Percentiles rank a stretch among this genome's conserved stretches.
Conservation (phyloP, 2,113 vertebrate genomes). For the Parus major region DNA sequence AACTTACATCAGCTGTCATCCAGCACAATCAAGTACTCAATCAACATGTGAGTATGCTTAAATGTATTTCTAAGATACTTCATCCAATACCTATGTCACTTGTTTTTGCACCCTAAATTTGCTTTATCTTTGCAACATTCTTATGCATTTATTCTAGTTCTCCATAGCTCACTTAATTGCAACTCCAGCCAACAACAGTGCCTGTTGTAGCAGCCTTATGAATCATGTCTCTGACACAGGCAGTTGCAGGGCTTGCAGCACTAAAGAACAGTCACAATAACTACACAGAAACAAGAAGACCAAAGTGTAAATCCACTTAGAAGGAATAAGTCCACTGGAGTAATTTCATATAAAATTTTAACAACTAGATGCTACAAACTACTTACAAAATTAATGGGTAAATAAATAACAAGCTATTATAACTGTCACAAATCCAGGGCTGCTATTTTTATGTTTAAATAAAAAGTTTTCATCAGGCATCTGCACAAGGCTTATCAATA, state of each 20-base stretch:
- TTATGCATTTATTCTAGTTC: not conserved
- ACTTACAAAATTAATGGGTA: not conserved
- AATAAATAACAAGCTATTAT: not conserved
- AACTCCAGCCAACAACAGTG: not conserved
- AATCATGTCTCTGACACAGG: not conserved
- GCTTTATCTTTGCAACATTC: not conserved
- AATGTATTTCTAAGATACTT: not conserved
- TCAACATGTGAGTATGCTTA: not conserved
- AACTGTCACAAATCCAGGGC: not conserved
- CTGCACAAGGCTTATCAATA: not conserved
- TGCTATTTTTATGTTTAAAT: not conserved
- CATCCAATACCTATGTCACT: not conserved
- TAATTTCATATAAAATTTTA: not conserved
- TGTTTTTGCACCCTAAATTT: not conserved
- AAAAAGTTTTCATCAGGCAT: not conserved
- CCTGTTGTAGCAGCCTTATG: not conserved
- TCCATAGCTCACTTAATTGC: not conserved
- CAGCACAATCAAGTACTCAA: not conserved
- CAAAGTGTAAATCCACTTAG: not conserved
- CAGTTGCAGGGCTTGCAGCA: not conserved
- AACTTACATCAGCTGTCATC: not conserved
- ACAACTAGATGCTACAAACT: not conserved
- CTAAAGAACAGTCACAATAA: not conserved
- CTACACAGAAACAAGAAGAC: not conserved
- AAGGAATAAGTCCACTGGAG: not conserved